Evolutionary conservation across 2,113 vertebrate genomes (phyloP).

Genomic region (Sphaerodactylus townsendi): DNA sequence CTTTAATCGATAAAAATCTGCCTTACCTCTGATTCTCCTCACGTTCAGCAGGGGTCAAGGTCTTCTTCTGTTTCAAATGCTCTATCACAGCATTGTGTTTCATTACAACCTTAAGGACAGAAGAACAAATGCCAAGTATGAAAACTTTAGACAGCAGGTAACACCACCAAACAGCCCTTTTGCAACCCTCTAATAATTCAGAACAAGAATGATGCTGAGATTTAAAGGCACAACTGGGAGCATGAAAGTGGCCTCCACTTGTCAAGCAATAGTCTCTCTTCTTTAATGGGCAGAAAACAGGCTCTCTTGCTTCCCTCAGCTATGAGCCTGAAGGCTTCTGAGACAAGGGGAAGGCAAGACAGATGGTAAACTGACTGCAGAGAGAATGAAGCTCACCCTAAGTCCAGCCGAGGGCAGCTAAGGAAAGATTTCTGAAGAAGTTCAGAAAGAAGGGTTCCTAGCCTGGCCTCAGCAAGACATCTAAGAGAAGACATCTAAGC

Average conservation of each 20-base stretch:
- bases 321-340: not conserved
- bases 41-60: slow-evolving; percentile 88
- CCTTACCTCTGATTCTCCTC: slow-evolving; percentile 96
- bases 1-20: not conserved
- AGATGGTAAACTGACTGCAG: not conserved
- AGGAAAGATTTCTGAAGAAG: not conserved
- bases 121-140: slow-evolving; percentile 56
- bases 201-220: not conserved
- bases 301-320: not conserved
- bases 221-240: not conserved
- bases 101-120: slow-evolving; percentile 80
- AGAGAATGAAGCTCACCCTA: not conserved
- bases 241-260: not conserved
- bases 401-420: not conserved
- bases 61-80: slow-evolving; percentile 93
- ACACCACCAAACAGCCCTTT: not conserved
- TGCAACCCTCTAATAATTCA: not conserved
- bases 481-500: not conserved
- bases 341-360: not conserved
- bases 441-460: not conserved
- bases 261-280: not conserved
- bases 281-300: not conserved
- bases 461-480: not conserved
- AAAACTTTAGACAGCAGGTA: slow-evolving; percentile 29
- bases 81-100: slow-evolving; percentile 93